phyloP scores from a whole-genome alignment of 2,797 vertebrate genomes.

The Rhynchonycteris naso region DNA sequence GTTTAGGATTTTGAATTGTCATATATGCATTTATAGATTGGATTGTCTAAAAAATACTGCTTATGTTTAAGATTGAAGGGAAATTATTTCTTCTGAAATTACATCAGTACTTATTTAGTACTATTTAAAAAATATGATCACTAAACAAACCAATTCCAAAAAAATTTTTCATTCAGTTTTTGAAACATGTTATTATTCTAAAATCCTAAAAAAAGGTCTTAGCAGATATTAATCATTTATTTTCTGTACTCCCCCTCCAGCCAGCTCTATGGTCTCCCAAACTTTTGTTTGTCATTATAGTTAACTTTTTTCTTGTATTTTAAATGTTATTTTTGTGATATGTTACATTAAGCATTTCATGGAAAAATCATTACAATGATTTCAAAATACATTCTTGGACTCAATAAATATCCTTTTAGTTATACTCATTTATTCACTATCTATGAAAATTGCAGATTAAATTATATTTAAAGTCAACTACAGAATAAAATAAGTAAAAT shows the following conservation, averaged over 20 bases:
- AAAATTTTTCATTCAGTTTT: background rate
- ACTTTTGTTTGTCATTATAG: background rate
- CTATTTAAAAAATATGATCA: background rate
- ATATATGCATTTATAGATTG: background rate
- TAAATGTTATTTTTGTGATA: background rate
- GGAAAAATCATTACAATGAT: background rate
- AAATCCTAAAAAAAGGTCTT: background rate
- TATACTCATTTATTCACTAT: background rate
- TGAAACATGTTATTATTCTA: background rate
- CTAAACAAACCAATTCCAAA: background rate
- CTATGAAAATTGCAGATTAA: background rate
- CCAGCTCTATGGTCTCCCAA: background rate
- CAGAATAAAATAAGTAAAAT: background rate
- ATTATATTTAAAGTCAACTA: background rate
- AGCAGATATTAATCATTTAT: background rate
- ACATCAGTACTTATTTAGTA: background rate
- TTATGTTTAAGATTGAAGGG: background rate
- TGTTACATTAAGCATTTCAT: background rate
- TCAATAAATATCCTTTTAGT: background rate
- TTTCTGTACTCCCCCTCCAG: background rate
- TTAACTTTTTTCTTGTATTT: background rate
- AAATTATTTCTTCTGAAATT: slow-evolving; percentile 13
- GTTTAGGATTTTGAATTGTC: background rate
- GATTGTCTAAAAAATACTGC: background rate
- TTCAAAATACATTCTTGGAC: background rate